phyloP scores from a whole-genome alignment of 1,140 invertebrate species.

The Melipona quadrifasciata region DNA sequence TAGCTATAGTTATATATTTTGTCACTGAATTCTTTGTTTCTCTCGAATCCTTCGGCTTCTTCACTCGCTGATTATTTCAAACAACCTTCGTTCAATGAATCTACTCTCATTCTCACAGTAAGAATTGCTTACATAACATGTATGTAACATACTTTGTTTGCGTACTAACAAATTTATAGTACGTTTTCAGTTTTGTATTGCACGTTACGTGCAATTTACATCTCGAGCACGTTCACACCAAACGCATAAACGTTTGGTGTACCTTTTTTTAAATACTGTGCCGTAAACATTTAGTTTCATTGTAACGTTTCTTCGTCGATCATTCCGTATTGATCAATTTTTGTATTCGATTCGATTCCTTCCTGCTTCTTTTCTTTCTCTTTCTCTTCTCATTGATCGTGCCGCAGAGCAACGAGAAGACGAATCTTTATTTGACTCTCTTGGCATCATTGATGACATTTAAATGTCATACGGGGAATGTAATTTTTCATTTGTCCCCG shows the following conservation, averaged over 20 bases:
- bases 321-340: not conserved
- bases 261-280: not conserved
- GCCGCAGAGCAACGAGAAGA: not conserved
- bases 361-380: not conserved
- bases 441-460: not conserved
- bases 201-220: too few relatives aligned
- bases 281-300: not conserved
- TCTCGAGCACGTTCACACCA: not conserved
- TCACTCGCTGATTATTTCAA: not conserved
- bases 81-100: not conserved
- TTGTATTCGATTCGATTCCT: not conserved
- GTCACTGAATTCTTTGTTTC: not conserved
- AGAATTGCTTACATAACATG: too few relatives aligned
- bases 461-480: not conserved
- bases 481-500: not conserved
- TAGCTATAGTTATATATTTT: not conserved
- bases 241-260: not conserved
- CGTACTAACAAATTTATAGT: too few relatives aligned
- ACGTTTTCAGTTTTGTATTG: too few relatives aligned
- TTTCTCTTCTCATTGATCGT: not conserved
- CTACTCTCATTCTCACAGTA: not conserved
- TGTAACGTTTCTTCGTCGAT: not conserved
- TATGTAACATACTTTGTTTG: too few relatives aligned
- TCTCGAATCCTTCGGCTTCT: not conserved
- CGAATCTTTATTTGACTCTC: not conserved